These are phyloP conservation scores for Gadopsis bispinosus DNA, from an alignment of 2,797 vertebrate species.

Conservation along the genomic window DNA sequence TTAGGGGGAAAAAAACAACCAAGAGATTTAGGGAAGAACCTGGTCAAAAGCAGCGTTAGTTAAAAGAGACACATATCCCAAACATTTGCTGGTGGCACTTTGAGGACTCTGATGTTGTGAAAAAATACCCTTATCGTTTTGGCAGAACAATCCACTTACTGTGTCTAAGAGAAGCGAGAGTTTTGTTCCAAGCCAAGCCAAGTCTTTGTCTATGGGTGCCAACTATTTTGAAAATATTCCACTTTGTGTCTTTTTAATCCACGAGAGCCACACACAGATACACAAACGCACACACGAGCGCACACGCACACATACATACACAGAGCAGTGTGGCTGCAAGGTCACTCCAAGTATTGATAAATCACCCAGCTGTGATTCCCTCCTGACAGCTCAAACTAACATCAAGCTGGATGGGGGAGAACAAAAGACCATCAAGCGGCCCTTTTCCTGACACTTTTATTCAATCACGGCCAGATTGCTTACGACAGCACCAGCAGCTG, in stretches of 20 bases:
- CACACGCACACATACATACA: conserved; percentile 72
- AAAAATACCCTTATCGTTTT: conserved; percentile 78
- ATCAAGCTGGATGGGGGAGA: conserved; percentile 99
- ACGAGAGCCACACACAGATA: conserved; percentile 69
- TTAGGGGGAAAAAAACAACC: conserved; percentile 50
- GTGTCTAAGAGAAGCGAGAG: conserved; percentile 75
- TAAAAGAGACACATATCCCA: conserved; percentile 76
- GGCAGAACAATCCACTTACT: conserved; percentile 83
- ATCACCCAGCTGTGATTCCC: conserved; percentile 99
- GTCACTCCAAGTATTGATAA: conserved; percentile 99
- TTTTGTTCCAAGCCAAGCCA: conserved; percentile 81
- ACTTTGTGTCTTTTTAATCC: conserved; percentile 81
- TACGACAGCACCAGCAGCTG: conserved; percentile 99
- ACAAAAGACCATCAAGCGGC: conserved; percentile 99
- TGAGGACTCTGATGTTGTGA: conserved; percentile 80
- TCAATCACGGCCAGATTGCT: conserved; percentile 99
- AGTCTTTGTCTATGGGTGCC: conserved; percentile 79
- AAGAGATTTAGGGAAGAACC: conserved; percentile 49
- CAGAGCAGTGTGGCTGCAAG: conserved; percentile 88
- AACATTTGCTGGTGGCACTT: conserved; percentile 76
- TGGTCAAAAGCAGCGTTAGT: conserved; percentile 77
- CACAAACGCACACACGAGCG: conserved; percentile 77
- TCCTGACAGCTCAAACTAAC: conserved; percentile 99
- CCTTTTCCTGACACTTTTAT: conserved; percentile 99
- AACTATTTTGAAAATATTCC: conserved; percentile 82